Percentiles rank a stretch among this genome's conserved stretches.
phyloP scores from a whole-genome alignment of 2,797 vertebrate species.

The Cryptoprocta ferox region DNA sequence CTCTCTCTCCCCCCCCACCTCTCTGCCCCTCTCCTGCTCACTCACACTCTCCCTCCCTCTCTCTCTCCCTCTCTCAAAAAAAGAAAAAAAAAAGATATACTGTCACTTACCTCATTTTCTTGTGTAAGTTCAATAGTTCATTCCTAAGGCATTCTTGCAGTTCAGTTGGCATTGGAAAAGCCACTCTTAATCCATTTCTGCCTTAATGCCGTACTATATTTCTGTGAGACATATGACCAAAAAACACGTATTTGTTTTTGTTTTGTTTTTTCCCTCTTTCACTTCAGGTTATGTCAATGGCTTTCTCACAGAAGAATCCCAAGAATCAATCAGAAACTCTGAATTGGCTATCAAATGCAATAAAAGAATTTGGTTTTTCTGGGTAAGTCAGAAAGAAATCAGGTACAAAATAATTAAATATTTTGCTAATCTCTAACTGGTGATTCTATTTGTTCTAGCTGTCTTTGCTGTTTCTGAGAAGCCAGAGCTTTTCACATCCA shows the following conservation, averaged over 20 bases:
- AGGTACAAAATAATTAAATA: constrained; percentile 9
- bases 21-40: no score
- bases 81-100: no score
- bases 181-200: not conserved
- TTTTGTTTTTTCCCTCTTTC: not conserved
- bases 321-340: constrained; percentile 98
- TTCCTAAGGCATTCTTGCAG: constrained; percentile 5
- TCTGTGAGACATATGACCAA: constrained; percentile 22
- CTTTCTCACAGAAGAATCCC: constrained; percentile 98
- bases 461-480: constrained; percentile 45
- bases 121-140: not conserved
- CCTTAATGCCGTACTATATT: not conserved
- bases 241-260: constrained; percentile 25
- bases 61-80: no score
- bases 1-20: no score
- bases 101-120: constrained; percentile 42
- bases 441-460: constrained; percentile 31
- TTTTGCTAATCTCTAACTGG: not conserved
- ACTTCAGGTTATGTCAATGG: constrained; percentile 93
- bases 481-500: not conserved
- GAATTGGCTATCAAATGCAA: constrained; percentile 97
- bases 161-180: constrained; percentile 27
- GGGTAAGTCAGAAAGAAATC: constrained; percentile 89
- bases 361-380: constrained; percentile 98
- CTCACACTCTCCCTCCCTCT: no score